A percentile compares a stretch with the other conserved stretches of the same genome.
These are phyloP conservation scores for Pitangus sulphuratus DNA, from an alignment of 2,797 vertebrate genomes.

Conservation along the genomic window DNA sequence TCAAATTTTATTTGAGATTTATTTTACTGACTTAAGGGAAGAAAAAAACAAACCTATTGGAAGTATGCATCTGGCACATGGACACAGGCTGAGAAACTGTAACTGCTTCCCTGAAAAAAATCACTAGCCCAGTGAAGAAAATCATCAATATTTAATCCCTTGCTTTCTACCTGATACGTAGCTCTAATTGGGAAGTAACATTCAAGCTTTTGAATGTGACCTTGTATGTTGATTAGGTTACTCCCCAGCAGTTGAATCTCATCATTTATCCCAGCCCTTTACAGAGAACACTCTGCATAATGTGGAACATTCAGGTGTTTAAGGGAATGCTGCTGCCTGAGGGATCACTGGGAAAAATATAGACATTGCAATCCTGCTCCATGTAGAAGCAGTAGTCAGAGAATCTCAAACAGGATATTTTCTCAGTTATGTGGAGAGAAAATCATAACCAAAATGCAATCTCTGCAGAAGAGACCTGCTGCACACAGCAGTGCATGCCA, in stretches of 20 bases:
- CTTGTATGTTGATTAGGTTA: constrained; percentile 6
- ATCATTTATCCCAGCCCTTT: neutral
- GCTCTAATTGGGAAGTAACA: constrained; percentile 34
- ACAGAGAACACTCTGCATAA: neutral
- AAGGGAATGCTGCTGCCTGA: neutral
- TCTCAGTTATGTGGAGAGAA: neutral
- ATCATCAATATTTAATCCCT: constrained; percentile 45
- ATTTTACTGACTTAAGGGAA: neutral
- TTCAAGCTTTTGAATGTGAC: constrained; percentile 29
- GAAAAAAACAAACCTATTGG: neutral
- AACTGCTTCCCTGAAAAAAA: neutral
- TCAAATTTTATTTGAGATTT: neutral
- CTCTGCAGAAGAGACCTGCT: neutral
- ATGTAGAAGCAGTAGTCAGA: neutral
- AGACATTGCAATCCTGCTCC: neutral
- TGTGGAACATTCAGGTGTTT: constrained; percentile 20
- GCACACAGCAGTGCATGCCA: neutral
- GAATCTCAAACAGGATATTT: neutral
- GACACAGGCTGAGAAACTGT: neutral
- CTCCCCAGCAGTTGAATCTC: neutral
- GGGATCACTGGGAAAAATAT: neutral
- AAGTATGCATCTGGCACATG: neutral
- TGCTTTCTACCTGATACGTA: neutral
- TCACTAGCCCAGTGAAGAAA: neutral
- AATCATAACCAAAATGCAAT: neutral